Conservation (phyloP, 2,888 invertebrate genomes). For the Agrotis exclamationis region DNA sequence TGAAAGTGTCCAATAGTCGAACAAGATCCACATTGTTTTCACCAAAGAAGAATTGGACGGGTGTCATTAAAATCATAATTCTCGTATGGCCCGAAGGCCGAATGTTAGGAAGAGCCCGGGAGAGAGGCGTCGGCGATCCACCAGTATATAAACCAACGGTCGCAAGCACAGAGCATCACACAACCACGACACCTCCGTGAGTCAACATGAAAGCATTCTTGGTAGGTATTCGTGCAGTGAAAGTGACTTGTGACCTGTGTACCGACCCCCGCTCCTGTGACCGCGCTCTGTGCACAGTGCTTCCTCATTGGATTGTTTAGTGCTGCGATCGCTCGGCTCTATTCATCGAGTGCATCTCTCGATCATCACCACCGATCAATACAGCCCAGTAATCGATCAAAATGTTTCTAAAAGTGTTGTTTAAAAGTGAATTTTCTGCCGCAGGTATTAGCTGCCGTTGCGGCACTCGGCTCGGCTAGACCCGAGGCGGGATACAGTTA, state of each 20-base stretch:
- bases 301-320: slow-evolving; percentile 81
- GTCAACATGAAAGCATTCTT: slow-evolving; percentile 91
- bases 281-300: slow-evolving; percentile 75
- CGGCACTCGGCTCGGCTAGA: slow-evolving; percentile 91
- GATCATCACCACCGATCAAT: slow-evolving; percentile 61
- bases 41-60: slow-evolving; percentile 87
- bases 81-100: slow-evolving; percentile 90
- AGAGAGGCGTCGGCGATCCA: slow-evolving; percentile 87
- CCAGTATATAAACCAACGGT: slow-evolving; percentile 85
- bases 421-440: slow-evolving; percentile 72
- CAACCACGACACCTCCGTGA: slow-evolving; percentile 89
- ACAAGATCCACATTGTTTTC: slow-evolving; percentile 88
- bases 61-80: slow-evolving; percentile 91
- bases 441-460: slow-evolving; percentile 90
- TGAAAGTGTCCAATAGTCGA: slow-evolving; percentile 82
- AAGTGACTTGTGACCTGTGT: slow-evolving; percentile 89
- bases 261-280: slow-evolving; percentile 78
- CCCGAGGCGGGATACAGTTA: slow-evolving; percentile 92
- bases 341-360: slow-evolving; percentile 67
- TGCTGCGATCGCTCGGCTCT: slow-evolving; percentile 78
- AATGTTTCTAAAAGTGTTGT: slow-evolving; percentile 68
- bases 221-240: slow-evolving; percentile 90
- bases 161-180: slow-evolving; percentile 87
- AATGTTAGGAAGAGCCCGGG: slow-evolving; percentile 90
- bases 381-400: slow-evolving; percentile 67